Percentiles rank a stretch among this genome's conserved stretches.
Evolutionary conservation across 2,797 vertebrate species (phyloP).

Genomic region (Phoxinus dragarum): DNA sequence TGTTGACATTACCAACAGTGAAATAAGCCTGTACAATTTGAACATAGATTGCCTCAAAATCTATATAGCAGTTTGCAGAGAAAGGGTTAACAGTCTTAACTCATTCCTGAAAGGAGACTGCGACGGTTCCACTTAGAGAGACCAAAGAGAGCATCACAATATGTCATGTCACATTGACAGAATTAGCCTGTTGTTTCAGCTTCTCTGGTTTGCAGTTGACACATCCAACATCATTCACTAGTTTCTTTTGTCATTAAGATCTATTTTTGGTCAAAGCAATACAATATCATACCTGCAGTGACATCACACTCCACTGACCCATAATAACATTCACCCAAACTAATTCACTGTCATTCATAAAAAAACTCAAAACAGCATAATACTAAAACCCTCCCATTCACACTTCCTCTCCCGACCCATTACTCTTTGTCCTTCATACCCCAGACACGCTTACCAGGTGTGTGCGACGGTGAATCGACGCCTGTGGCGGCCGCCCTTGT

Average conservation of each 20-base stretch:
- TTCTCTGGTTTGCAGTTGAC: background rate
- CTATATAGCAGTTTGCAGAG: background rate
- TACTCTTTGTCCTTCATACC: background rate
- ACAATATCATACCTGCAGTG: background rate
- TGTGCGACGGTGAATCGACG: slow-evolving; percentile 97
- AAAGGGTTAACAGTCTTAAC: background rate
- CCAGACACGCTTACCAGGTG: slow-evolving; percentile 89
- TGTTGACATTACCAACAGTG: background rate
- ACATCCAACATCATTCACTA: background rate
- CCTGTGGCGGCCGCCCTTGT: slow-evolving; percentile 95
- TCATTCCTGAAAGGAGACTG: slow-evolving; percentile 2
- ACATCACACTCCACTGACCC: background rate
- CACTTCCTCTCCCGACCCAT: slow-evolving; percentile 64
- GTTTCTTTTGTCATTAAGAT: background rate
- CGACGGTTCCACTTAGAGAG: background rate
- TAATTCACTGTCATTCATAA: slow-evolving; percentile 31
- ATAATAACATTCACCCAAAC: slow-evolving; percentile 17
- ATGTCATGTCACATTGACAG: slow-evolving; percentile 1
- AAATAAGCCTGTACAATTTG: background rate
- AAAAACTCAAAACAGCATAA: background rate
- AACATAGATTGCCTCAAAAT: background rate
- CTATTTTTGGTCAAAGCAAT: background rate
- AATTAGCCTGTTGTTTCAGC: background rate
- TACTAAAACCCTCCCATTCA: background rate
- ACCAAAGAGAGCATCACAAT: slow-evolving; percentile 23